phyloP scores from a whole-genome alignment of 2,797 vertebrate genomes.

The Sebastes cheni region DNA sequence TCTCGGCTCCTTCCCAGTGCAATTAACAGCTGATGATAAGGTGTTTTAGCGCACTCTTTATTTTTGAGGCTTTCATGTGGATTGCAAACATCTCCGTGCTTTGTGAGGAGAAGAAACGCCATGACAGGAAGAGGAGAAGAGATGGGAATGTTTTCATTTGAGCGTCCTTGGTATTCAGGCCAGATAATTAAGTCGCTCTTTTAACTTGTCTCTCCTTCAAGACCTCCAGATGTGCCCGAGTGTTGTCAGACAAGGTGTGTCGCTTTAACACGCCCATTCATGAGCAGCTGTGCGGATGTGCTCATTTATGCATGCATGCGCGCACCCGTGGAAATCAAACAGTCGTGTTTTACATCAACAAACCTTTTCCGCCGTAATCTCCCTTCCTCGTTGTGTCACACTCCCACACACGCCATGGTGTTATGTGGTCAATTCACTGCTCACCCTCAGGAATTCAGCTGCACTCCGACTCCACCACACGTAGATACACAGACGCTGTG shows the following conservation, averaged over 20 bases:
- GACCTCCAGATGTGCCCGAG: conserved; percentile 88
- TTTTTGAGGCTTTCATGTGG: conserved; percentile 45
- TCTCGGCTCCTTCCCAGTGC: conserved; percentile 26
- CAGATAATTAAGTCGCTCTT: conserved; percentile 73
- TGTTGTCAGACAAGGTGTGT: conserved; percentile 89
- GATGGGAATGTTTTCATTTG: conserved; percentile 61
- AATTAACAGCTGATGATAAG: conserved; percentile 58
- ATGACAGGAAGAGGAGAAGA: conserved; percentile 35
- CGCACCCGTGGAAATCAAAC: conserved; percentile 44
- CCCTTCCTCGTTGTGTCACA: conserved; percentile 50
- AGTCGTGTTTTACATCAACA: conserved; percentile 56
- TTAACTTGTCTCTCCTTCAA: conserved; percentile 81
- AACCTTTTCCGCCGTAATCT: conserved; percentile 36
- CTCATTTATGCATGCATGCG: conserved; percentile 39
- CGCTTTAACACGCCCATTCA: conserved; percentile 86
- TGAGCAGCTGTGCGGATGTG: conserved; percentile 83
- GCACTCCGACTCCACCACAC: conserved; percentile 49
- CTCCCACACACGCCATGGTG: conserved; percentile 54
- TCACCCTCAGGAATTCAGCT: conserved; percentile 63
- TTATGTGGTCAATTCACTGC: conserved; percentile 77
- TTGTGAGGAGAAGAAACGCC: conserved; percentile 12
- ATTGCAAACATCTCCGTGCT: conserved; percentile 27
- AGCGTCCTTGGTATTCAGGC: conserved; percentile 61
- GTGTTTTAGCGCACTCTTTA: conserved; percentile 27
- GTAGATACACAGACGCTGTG: conserved; percentile 40